A percentile compares a stretch with the other conserved stretches of the same genome.
Conservation (phyloP, 1,140 invertebrate genomes). For the Homarus americanus region DNA sequence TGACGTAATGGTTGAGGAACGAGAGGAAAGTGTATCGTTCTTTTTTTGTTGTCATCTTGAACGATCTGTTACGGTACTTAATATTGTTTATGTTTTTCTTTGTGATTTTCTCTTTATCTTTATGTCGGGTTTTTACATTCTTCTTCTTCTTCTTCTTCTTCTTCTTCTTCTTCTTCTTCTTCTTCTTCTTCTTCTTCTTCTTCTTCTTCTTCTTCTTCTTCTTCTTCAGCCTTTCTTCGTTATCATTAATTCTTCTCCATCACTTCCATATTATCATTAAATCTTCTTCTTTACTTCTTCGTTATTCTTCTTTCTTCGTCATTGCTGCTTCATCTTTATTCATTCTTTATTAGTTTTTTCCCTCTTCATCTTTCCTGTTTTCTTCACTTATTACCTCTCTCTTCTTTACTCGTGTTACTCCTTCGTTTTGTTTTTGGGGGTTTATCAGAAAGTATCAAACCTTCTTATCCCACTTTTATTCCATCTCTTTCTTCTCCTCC, state of each 20-base stretch:
- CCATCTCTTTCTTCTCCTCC: too few species aligned
- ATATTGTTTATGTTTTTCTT: conserved; percentile 29
- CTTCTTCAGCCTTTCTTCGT: neutral
- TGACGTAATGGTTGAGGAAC: too few species aligned
- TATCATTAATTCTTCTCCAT: neutral
- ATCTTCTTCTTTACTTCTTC: neutral
- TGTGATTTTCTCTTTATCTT: neutral
- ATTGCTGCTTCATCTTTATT: too few species aligned
- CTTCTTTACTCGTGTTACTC: too few species aligned
- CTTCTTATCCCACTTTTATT: too few species aligned
- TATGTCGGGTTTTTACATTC: neutral
- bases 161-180: neutral
- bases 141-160: neutral
- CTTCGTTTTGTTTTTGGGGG: too few species aligned
- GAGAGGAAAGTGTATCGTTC: neutral
- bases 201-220: neutral
- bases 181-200: neutral
- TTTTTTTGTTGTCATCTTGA: neutral
- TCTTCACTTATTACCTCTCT: too few species aligned
- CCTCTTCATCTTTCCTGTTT: too few species aligned
- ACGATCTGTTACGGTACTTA: too few species aligned
- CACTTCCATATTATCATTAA: neutral
- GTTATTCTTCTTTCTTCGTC: too few species aligned
- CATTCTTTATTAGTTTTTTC: too few species aligned
- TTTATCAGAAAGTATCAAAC: too few species aligned